These are phyloP conservation scores for Amyelois transitella DNA, from an alignment of 1,140 invertebrate genomes.

Conservation along the genomic window DNA sequence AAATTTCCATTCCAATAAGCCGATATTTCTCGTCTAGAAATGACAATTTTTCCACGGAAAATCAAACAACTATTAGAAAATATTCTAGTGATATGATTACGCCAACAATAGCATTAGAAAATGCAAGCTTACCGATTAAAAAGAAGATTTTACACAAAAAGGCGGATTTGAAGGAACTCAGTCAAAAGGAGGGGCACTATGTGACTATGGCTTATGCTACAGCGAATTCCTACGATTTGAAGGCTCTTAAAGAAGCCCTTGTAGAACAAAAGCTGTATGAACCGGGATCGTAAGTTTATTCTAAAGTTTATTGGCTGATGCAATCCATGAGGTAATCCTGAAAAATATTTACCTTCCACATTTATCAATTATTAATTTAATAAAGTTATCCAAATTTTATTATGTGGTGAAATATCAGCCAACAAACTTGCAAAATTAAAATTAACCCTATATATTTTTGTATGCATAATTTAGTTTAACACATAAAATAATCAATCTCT, in stretches of 20 bases:
- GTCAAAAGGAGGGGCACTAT: conserved; percentile 56
- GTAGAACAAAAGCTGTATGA: conserved; percentile 62
- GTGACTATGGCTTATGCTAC: conserved; percentile 61
- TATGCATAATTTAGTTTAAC: too few species aligned
- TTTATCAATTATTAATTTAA: too few species aligned
- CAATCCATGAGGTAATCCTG: background rate
- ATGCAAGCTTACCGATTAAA: conserved; percentile 49
- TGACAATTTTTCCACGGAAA: conserved; percentile 25
- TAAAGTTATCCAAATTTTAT: too few species aligned
- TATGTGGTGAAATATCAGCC: too few species aligned
- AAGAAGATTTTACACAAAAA: conserved; percentile 62
- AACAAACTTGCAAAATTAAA: too few species aligned
- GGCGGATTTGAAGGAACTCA: conserved; percentile 39
- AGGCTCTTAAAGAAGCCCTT: conserved; percentile 48
- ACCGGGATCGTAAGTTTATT: conserved; percentile 53
- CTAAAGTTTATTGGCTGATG: background rate
- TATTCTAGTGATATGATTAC: conserved; percentile 41
- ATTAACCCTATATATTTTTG: too few species aligned
- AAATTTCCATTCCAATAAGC: conserved; percentile 10
- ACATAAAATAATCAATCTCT: too few species aligned
- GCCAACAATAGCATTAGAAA: conserved; percentile 48
- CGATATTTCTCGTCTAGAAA: conserved; percentile 19
- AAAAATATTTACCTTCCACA: too few species aligned
- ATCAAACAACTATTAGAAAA: conserved; percentile 18
- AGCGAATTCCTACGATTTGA: conserved; percentile 59